Evolutionary conservation across 1,140 invertebrate genomes (phyloP).

Genomic region (Sitobion miscanthi): DNA sequence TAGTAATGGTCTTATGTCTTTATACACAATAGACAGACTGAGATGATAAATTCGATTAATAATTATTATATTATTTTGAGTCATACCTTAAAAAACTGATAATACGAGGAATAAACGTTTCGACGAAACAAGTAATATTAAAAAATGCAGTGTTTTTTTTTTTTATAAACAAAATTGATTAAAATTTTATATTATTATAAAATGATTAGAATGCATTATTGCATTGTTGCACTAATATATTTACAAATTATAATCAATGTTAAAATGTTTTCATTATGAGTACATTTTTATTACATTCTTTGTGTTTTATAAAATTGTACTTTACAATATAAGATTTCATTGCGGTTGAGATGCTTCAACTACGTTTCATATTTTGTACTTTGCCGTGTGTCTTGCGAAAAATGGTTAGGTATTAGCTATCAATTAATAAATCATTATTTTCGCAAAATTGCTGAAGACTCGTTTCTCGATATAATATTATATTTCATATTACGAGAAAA

Average conservation of each 20-base stretch:
- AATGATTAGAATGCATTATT: neutral
- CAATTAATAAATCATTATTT: neutral
- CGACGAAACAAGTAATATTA: neutral
- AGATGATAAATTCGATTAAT: neutral
- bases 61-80: neutral
- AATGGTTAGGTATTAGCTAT: neutral
- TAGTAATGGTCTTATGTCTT: neutral
- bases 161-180: too few species aligned
- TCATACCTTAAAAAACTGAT: neutral
- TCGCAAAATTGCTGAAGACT: neutral
- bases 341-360: neutral
- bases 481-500: neutral
- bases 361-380: neutral
- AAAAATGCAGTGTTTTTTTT: neutral
- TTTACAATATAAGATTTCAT: neutral
- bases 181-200: neutral
- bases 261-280: neutral
- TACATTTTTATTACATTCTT: neutral
- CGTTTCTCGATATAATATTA: neutral
- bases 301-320: neutral
- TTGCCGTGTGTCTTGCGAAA: neutral
- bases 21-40: neutral
- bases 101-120: neutral
- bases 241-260: neutral
- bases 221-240: neutral